Conservation (phyloP, 2,888 invertebrate species). For the Diaphora mendica region DNA sequence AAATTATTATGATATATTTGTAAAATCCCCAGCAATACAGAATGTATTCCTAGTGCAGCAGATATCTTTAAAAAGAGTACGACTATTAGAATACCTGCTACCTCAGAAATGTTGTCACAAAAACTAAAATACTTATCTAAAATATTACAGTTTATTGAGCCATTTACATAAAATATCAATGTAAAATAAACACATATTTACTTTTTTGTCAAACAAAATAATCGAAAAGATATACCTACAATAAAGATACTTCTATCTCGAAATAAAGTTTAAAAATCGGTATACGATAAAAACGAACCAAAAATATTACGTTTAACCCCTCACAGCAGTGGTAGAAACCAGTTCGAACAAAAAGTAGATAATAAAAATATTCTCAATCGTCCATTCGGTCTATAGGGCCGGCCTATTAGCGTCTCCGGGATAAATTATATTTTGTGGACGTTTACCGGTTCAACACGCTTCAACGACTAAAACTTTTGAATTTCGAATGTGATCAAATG, state of each 20-base stretch:
- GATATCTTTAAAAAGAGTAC: no score
- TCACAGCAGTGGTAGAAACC: constrained; percentile 22
- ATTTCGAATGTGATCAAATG: constrained; percentile 29
- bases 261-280: constrained; percentile 1
- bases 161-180: background rate
- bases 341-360: constrained; percentile 30
- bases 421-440: constrained; percentile 51
- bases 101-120: background rate
- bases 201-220: background rate
- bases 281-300: constrained; percentile 6
- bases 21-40: no score
- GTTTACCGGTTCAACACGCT: constrained; percentile 52
- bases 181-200: background rate
- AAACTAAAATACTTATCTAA: background rate
- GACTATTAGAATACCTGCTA: background rate
- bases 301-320: constrained; percentile 21
- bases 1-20: no score
- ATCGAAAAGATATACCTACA: constrained; percentile 8
- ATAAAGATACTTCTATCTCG: constrained; percentile 1
- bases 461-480: constrained; percentile 23
- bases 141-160: background rate
- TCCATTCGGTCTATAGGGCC: constrained; percentile 29
- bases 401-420: constrained; percentile 55
- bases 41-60: no score
- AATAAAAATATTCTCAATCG: constrained; percentile 48